phyloP scores from a whole-genome alignment of 2,797 vertebrate genomes.

The Atherinosoma microstoma region DNA sequence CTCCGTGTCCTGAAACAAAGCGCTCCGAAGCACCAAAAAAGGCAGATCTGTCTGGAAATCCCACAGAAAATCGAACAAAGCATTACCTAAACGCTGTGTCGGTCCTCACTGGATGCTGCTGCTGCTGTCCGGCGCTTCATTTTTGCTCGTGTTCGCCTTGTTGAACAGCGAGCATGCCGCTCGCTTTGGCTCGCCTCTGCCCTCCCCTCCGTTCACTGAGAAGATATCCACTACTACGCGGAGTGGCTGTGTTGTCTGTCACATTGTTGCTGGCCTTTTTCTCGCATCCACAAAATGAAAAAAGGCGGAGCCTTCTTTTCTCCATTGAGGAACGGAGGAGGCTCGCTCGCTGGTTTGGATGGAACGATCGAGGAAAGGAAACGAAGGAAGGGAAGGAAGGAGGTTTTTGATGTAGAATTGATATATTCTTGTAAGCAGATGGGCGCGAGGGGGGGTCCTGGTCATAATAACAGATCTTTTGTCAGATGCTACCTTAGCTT shows the following conservation, averaged over 20 bases:
- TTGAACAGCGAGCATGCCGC: constrained; percentile 48
- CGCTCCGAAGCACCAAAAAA: constrained; percentile 34
- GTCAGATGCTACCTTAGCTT: neutral
- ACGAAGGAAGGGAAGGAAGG: neutral
- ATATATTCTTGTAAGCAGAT: neutral
- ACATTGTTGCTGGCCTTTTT: constrained; percentile 72
- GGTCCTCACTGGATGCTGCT: constrained; percentile 50
- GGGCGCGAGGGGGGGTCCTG: neutral
- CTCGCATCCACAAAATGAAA: constrained; percentile 43
- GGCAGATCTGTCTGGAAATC: constrained; percentile 43
- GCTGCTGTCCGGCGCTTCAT: constrained; percentile 49
- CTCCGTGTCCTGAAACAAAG: constrained; percentile 51
- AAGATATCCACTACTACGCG: constrained; percentile 39
- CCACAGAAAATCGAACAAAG: constrained; percentile 66
- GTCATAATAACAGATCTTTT: neutral
- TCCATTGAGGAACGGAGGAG: neutral
- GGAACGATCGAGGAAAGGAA: neutral
- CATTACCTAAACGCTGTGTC: constrained; percentile 67
- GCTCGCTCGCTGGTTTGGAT: constrained; percentile 8
- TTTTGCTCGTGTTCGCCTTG: constrained; percentile 39
- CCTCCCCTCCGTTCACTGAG: constrained; percentile 22
- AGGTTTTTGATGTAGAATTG: neutral
- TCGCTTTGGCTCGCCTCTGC: constrained; percentile 37
- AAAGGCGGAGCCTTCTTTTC: constrained; percentile 66
- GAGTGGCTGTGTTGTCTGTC: constrained; percentile 62